Evolutionary conservation across 37 sponge, comb jelly and placozoan species (phyloP).

Genomic region (Beroe ovata): DNA sequence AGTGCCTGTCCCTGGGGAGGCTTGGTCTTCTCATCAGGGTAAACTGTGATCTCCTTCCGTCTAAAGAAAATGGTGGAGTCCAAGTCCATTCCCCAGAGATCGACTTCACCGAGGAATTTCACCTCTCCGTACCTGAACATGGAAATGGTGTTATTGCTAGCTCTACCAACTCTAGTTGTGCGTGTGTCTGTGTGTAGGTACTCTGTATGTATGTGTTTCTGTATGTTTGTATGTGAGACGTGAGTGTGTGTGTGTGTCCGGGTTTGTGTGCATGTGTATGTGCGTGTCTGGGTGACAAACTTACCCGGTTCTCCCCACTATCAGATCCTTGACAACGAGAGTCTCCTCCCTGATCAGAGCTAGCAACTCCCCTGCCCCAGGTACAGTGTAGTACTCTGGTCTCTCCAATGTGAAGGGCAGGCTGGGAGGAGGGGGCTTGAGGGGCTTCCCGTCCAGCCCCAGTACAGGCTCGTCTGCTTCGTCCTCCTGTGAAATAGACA

Average conservation of each 20-base stretch:
- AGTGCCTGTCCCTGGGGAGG: slow-evolving; percentile 64
- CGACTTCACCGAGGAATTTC: slow-evolving; percentile 65
- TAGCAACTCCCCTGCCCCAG: neutral
- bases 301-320: slow-evolving; percentile 35
- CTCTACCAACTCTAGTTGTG: too few species aligned
- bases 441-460: slow-evolving; percentile 61
- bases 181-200: too few species aligned
- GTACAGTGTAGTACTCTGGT: slow-evolving; percentile 57
- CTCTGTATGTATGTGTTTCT: too few species aligned
- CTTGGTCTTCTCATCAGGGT: slow-evolving; percentile 49
- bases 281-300: too few species aligned
- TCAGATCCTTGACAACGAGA: slow-evolving; percentile 34
- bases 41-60: slow-evolving; percentile 48
- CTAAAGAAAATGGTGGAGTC: slow-evolving; percentile 50
- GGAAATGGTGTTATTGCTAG: too few species aligned
- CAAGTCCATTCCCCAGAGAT: slow-evolving; percentile 51
- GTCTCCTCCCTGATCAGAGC: slow-evolving; percentile 27
- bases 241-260: too few species aligned
- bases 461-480: slow-evolving; percentile 25
- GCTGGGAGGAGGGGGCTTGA: slow-evolving; percentile 37
- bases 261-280: too few species aligned
- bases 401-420: slow-evolving; percentile 31
- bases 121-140: slow-evolving; percentile 64
- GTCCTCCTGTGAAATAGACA: neutral
- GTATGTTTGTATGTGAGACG: too few species aligned